Conservation (phyloP, 2,113 vertebrate species). For the Myotis lucifugus region DNA sequence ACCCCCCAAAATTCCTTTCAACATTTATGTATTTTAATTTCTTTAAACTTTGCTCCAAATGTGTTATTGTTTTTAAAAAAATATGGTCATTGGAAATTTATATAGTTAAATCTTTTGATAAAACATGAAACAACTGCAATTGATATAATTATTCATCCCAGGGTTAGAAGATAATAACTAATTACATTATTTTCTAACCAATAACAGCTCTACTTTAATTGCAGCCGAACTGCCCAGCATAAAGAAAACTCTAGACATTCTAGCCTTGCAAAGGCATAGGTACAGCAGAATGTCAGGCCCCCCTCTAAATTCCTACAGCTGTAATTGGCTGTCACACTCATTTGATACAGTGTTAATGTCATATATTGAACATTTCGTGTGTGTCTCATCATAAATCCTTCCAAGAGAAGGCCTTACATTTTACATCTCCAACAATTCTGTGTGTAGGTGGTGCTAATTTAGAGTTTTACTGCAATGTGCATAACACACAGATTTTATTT, state of each 20-base stretch:
- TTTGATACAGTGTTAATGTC: not conserved
- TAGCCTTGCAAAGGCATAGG: not conserved
- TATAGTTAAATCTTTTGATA: not conserved
- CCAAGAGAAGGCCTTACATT: not conserved
- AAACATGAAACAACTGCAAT: not conserved
- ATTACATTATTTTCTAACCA: not conserved
- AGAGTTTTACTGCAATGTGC: not conserved
- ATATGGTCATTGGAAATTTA: not conserved
- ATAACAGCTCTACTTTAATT: not conserved
- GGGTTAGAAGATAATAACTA: not conserved
- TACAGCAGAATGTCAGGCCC: not conserved
- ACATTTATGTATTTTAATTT: not conserved
- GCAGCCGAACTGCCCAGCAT: not conserved
- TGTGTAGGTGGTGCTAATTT: slow-evolving; percentile 27
- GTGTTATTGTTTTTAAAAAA: not conserved
- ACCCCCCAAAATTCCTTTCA: too few species aligned
- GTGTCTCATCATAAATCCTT: not conserved
- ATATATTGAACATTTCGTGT: not conserved
- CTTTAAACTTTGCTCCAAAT: slow-evolving; percentile 20
- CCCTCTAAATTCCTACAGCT: not conserved
- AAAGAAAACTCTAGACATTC: not conserved
- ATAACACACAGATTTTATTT: slow-evolving; percentile 46
- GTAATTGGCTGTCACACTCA: not conserved
- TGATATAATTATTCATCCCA: slow-evolving; percentile 8
- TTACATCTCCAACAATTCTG: slow-evolving; percentile 3